Base-by-base conservation (phyloP, 2,888 invertebrate genomes). In the Pollenia griseotomentosa region DNA sequence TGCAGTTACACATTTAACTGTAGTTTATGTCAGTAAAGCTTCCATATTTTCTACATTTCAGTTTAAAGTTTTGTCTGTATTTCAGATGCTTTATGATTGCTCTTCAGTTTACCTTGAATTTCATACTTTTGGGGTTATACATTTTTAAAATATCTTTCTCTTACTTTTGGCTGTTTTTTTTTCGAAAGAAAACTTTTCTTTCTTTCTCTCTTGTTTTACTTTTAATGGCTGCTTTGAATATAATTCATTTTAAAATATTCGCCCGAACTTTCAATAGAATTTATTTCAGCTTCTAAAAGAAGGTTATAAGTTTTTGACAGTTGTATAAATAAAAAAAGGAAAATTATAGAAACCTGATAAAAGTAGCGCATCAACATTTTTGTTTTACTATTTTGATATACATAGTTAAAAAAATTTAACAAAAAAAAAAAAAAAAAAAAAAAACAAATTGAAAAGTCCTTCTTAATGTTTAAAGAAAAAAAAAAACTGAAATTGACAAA, bases 61-160 rank as follows among this genome's bases (percentile, higher is more conserved):
- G 5, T 33, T 33, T 14, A 63, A 6, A 19, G 19, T 8, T 14
- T n/a, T 48, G 23, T 53, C 44, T 44, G 33, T 33, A 48, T 51
- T 48, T 48, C 9, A 51, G 11, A 53, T 70, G 19, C 79, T 44
- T 53, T 80, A 8, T 23, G 61, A 44, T 61, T 71, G 53, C 63
- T 63, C 63, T 53, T n/a, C 71, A 80, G 23, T 63, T 71, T 53
- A 63, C 44, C 61, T 80, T 70, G 70, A 42, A 33, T 79, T 8
- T 19, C 51, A 61, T 53, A 51, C 42, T 68, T 59, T 61, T 68
- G 19, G 55, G 44, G 53, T 44, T 44, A 33, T 44, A 19, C 7
- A n/a, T 66, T 46, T 2, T 16, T 40, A 3, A 12, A 55, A 14
- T 14, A n/a, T n/a, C 40, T 57, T n/a, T 51, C 55, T 46, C 55